Evolutionary conservation across 1,140 invertebrate genomes (phyloP).

Genomic region (Saccostrea cuccullata): DNA sequence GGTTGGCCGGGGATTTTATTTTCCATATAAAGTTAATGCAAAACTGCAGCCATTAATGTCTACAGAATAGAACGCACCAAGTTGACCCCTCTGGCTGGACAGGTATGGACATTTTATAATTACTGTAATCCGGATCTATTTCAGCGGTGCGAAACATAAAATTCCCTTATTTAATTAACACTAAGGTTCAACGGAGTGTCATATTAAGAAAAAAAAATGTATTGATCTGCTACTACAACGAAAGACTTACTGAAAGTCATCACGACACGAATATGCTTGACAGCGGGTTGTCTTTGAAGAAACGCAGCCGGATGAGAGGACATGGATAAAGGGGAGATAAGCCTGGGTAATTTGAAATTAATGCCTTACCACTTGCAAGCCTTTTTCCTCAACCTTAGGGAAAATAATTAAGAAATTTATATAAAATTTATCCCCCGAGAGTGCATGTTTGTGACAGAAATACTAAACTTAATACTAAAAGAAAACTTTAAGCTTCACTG

Average conservation of each 20-base stretch:
- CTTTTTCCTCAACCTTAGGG: too few species aligned
- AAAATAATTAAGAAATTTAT: too few species aligned
- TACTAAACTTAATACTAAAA: too few species aligned
- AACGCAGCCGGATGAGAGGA: slow-evolving; percentile 20
- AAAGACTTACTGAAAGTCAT: neutral
- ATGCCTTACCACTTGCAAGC: neutral
- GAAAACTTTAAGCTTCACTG: too few species aligned
- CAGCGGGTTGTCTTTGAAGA: slow-evolving; percentile 1
- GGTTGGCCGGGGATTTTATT: too few species aligned
- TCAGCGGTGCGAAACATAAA: neutral
- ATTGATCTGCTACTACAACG: neutral
- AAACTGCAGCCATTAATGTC: too few species aligned
- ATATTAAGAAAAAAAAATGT: slow-evolving; percentile 1
- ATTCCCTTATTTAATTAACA: slow-evolving; percentile 32
- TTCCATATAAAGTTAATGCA: too few species aligned
- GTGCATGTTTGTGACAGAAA: too few species aligned
- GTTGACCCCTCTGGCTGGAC: neutral
- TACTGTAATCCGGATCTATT: slow-evolving; percentile 15
- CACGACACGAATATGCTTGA: slow-evolving; percentile 5
- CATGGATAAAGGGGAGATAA: neutral
- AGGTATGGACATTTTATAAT: neutral
- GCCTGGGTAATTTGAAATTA: neutral
- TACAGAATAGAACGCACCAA: neutral
- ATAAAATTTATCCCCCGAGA: too few species aligned
- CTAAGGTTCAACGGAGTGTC: slow-evolving; percentile 5